These are phyloP conservation scores for Tridacna crocea DNA, from an alignment of 2,888 invertebrate genomes.

Conservation along the genomic window DNA sequence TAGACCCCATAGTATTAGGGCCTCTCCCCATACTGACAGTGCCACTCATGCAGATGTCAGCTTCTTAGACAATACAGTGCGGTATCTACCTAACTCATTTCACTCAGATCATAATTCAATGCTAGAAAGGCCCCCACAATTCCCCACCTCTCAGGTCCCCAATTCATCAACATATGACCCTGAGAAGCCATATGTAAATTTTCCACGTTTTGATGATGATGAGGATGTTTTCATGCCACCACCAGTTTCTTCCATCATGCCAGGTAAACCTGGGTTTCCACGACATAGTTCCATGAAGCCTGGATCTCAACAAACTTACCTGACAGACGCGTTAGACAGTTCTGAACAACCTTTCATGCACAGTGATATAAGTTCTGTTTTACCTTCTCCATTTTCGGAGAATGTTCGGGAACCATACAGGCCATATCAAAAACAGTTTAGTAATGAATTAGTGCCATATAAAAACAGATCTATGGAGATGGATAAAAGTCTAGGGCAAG, in stretches of 20 bases:
- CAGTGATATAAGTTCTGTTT: conserved; percentile 78
- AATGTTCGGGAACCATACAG: conserved; percentile 44
- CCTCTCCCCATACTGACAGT: conserved; percentile 46
- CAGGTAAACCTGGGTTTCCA: conserved; percentile 69
- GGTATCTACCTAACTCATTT: conserved; percentile 38
- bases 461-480: conserved; percentile 31
- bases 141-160: conserved; percentile 34
- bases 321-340: conserved; percentile 65
- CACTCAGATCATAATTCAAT: conserved; percentile 6
- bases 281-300: conserved; percentile 80
- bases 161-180: conserved; percentile 17
- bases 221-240: conserved; percentile 74
- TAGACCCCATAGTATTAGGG: conserved; percentile 44
- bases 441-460: conserved; percentile 52
- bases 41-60: conserved; percentile 29
- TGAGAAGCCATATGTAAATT: conserved; percentile 12
- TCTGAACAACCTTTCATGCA: conserved; percentile 64
- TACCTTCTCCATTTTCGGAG: conserved; percentile 69
- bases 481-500: conserved; percentile 36
- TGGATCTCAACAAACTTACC: conserved; percentile 70
- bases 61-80: conserved; percentile 29
- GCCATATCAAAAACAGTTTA: conserved; percentile 57
- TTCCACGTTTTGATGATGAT: conserved; percentile 49
- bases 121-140: conserved; percentile 32
- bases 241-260: conserved; percentile 55